These are phyloP conservation scores for Cloeon dipterum DNA, from an alignment of 2,888 invertebrate species.

Conservation along the genomic window DNA sequence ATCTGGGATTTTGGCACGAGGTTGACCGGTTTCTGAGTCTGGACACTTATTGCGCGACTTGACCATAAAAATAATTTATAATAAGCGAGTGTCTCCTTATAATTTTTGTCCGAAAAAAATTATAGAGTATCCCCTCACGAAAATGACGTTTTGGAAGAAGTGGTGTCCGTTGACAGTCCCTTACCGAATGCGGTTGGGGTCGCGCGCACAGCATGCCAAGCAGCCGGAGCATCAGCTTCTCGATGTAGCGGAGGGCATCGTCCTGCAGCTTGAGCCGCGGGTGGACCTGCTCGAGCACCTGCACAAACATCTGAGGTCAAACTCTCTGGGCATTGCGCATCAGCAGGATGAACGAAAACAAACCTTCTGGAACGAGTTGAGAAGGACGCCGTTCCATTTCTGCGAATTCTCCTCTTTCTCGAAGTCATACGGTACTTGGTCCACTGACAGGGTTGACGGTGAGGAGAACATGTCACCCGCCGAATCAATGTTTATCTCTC, in stretches of 20 bases:
- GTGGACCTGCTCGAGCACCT: conserved; percentile 83
- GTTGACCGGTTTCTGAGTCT: too few species aligned
- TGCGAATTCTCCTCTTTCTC: conserved; percentile 66
- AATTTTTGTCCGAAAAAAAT: too few species aligned
- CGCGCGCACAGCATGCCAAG: conserved; percentile 71
- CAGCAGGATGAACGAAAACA: not conserved
- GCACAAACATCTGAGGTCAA: conserved; percentile 9
- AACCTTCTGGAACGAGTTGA: conserved; percentile 71
- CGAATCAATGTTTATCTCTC: conserved; percentile 5
- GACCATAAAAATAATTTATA: too few species aligned
- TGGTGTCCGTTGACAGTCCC: too few species aligned
- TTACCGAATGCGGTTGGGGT: conserved; percentile 49
- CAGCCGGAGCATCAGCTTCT: conserved; percentile 68
- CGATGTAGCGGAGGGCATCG: conserved; percentile 80
- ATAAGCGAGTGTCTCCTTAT: too few species aligned
- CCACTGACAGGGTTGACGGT: conserved; percentile 9
- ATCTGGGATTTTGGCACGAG: too few species aligned
- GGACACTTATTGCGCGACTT: too few species aligned
- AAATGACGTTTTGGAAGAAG: too few species aligned
- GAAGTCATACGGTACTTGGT: conserved; percentile 42
- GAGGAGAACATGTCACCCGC: conserved; percentile 10
- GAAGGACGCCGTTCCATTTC: conserved; percentile 84
- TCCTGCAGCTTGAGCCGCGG: conserved; percentile 65
- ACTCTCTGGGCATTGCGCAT: conserved; percentile 4
- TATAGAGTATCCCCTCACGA: too few species aligned